phyloP scores from a whole-genome alignment of 2,113 vertebrate species.

The Hydropotes inermis region DNA sequence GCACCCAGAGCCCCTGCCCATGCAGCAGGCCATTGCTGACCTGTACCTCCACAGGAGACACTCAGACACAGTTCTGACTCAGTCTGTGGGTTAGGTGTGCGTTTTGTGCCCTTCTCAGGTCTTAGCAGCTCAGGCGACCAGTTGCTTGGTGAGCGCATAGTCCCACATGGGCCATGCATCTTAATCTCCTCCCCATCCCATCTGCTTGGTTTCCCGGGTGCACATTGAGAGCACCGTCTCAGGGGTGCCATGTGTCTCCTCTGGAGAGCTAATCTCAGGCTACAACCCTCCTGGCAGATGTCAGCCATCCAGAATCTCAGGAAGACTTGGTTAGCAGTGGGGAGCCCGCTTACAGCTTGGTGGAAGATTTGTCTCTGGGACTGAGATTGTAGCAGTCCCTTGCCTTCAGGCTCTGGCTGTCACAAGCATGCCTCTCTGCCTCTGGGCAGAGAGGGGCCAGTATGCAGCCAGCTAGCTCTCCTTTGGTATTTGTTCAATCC shows the following conservation, averaged over 20 bases:
- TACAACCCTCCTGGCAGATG: neutral
- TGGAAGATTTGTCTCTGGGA: neutral
- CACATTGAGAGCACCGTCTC: neutral
- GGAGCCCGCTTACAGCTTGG: neutral
- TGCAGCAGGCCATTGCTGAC: neutral
- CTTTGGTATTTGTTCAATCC: neutral
- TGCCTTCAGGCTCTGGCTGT: neutral
- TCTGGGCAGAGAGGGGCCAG: neutral
- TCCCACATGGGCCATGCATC: neutral
- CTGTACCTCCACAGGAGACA: neutral
- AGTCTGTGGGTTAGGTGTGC: accelerated
- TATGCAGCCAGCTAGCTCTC: neutral
- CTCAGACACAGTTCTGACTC: neutral
- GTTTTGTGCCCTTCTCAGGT: neutral
- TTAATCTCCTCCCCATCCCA: neutral
- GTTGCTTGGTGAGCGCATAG: neutral
- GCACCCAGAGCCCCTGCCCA: neutral
- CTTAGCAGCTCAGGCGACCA: neutral
- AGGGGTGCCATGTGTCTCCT: neutral
- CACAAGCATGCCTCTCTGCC: neutral
- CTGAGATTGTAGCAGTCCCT: neutral
- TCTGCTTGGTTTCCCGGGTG: accelerated
- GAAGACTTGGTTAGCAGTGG: neutral
- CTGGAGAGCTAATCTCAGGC: neutral
- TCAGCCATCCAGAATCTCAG: neutral